Conservation (phyloP, 2,888 invertebrate genomes). For the Aphodius granarius region DNA sequence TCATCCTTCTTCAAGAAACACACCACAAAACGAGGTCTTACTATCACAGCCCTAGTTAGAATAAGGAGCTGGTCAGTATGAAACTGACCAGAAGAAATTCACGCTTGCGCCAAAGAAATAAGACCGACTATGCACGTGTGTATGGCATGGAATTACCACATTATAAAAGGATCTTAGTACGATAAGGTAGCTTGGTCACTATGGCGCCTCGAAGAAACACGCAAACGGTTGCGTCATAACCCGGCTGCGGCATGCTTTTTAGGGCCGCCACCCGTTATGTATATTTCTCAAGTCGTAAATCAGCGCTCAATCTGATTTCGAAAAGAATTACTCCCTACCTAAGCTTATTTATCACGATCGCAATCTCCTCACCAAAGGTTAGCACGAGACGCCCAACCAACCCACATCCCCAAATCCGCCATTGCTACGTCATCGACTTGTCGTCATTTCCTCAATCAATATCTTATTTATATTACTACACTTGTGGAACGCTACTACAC, state of each 20-base stretch:
- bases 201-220: slow-evolving; percentile 44
- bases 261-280: slow-evolving; percentile 22
- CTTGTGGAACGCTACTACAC: neutral
- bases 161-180: slow-evolving; percentile 44
- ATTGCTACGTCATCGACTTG: neutral
- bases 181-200: slow-evolving; percentile 47
- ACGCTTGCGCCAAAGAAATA: slow-evolving; percentile 32
- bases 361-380: slow-evolving; percentile 34
- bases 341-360: slow-evolving; percentile 39
- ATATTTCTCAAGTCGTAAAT: slow-evolving; percentile 17
- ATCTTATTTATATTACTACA: neutral
- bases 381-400: slow-evolving; percentile 15
- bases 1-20: slow-evolving; percentile 42
- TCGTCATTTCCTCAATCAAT: neutral
- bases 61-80: slow-evolving; percentile 33
- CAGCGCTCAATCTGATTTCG: slow-evolving; percentile 21
- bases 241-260: slow-evolving; percentile 18
- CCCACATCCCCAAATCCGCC: neutral
- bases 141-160: slow-evolving; percentile 47
- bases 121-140: slow-evolving; percentile 46
- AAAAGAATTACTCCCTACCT: slow-evolving; percentile 28
- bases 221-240: slow-evolving; percentile 51
- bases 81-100: slow-evolving; percentile 29
- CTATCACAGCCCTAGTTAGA: slow-evolving; percentile 46
- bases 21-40: slow-evolving; percentile 38